A percentile compares a stretch with the other conserved stretches of the same genome.
Conservation (phyloP, 2,113 vertebrate genomes). For the Pyrgilauda ruficollis region DNA sequence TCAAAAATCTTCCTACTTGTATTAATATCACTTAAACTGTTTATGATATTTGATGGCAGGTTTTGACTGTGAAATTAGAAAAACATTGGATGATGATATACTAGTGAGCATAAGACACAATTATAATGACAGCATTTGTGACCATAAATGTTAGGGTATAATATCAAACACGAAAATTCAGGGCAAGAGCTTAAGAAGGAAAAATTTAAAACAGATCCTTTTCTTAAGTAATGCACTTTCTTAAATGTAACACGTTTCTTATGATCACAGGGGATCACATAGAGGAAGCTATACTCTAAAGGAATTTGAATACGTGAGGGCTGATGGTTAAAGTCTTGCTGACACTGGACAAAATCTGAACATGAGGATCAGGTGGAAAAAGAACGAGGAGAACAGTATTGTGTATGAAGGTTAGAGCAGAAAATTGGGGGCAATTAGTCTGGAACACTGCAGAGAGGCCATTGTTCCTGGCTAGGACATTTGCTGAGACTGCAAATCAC, state of each 20-base stretch:
- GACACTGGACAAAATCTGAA: background rate
- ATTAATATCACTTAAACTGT: conserved; percentile 11
- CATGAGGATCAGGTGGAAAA: background rate
- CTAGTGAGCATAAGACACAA: background rate
- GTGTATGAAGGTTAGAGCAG: conserved; percentile 35
- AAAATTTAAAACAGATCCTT: background rate
- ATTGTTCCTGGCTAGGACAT: conserved; percentile 47
- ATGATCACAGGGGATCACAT: background rate
- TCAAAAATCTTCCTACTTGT: background rate
- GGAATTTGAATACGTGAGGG: background rate
- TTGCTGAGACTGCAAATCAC: conserved; percentile 60
- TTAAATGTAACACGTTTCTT: background rate
- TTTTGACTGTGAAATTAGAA: conserved; percentile 4
- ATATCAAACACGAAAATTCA: background rate
- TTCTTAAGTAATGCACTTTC: background rate
- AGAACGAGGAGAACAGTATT: background rate
- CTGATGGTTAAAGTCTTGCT: background rate
- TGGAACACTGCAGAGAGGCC: conserved; percentile 48
- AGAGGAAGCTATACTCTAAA: conserved; percentile 10
- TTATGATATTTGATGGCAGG: conserved; percentile 1
- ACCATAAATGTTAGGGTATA: background rate
- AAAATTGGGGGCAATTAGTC: conserved; percentile 54
- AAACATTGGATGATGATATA: background rate
- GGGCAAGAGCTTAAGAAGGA: background rate
- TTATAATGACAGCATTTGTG: background rate